These are phyloP conservation scores for Jacana jacana DNA, from an alignment of 2,113 vertebrate genomes.

Conservation along the genomic window DNA sequence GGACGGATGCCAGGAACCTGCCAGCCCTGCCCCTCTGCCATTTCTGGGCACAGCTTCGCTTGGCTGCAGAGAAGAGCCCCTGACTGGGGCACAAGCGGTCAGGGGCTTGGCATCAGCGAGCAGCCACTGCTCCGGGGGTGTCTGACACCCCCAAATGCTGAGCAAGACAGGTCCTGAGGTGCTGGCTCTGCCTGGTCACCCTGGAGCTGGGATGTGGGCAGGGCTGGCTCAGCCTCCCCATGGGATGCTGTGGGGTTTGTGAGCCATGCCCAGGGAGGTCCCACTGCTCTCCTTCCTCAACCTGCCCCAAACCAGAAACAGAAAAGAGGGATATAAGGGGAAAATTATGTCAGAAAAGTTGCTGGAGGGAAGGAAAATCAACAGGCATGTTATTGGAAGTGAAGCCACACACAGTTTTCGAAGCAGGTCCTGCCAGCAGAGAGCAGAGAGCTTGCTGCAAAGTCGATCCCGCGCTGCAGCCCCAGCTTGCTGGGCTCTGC, in stretches of 20 bases:
- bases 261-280: not conserved
- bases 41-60: not conserved
- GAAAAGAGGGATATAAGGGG: not conserved
- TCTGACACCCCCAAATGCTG: not conserved
- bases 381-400: not conserved
- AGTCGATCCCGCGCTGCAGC: not conserved
- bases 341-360: not conserved
- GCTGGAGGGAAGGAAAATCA: not conserved
- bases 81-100: not conserved
- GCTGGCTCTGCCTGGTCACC: not conserved
- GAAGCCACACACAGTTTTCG: not conserved
- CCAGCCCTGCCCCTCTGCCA: not conserved
- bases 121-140: not conserved
- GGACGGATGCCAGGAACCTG: not conserved
- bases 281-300: not conserved
- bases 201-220: not conserved
- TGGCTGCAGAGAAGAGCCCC: fast-evolving
- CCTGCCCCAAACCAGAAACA: not conserved
- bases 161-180: not conserved
- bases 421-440: not conserved
- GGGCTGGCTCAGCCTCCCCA: not conserved
- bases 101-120: fast-evolving
- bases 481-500: not conserved
- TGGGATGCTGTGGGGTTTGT: fast-evolving
- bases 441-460: not conserved